A percentile compares a stretch with the other conserved stretches of the same genome.
These are phyloP conservation scores for Drosophila littoralis DNA, from an alignment of 1,140 invertebrate species.

Conservation along the genomic window DNA sequence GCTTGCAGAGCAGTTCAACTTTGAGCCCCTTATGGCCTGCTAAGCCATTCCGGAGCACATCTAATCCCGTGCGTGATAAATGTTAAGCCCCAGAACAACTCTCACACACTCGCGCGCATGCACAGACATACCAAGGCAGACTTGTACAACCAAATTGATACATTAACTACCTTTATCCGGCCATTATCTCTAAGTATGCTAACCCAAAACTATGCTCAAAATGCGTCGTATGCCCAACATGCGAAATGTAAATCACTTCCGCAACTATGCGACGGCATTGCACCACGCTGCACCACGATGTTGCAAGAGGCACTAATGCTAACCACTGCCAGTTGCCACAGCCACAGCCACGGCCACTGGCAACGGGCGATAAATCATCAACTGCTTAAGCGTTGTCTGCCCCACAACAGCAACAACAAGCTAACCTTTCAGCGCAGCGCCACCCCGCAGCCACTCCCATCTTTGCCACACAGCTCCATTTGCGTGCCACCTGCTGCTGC, in stretches of 20 bases:
- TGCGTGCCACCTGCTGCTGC: slow-evolving; percentile 44
- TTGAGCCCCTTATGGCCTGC: slow-evolving; percentile 15
- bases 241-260: slow-evolving; percentile 79
- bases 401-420: slow-evolving; percentile 25
- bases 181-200: slow-evolving; percentile 62
- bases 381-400: slow-evolving; percentile 74
- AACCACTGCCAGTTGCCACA: slow-evolving; percentile 49
- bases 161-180: slow-evolving; percentile 80
- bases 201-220: slow-evolving; percentile 74
- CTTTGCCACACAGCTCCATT: slow-evolving; percentile 16
- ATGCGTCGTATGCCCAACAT: slow-evolving; percentile 71
- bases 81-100: background rate
- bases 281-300: slow-evolving; percentile 25
- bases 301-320: slow-evolving; percentile 36
- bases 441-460: background rate
- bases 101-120: background rate
- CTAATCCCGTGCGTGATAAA: slow-evolving; percentile 20
- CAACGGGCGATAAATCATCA: slow-evolving; percentile 77
- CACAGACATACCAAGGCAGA: slow-evolving; percentile 8
- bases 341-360: slow-evolving; percentile 54
- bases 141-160: slow-evolving; percentile 57
- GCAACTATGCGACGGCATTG: slow-evolving; percentile 22
- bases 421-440: slow-evolving; percentile 18
- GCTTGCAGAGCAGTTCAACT: slow-evolving; percentile 4
- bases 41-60: slow-evolving; percentile 13